phyloP scores from a whole-genome alignment of 2,113 vertebrate genomes.

The Charadrius vociferus region DNA sequence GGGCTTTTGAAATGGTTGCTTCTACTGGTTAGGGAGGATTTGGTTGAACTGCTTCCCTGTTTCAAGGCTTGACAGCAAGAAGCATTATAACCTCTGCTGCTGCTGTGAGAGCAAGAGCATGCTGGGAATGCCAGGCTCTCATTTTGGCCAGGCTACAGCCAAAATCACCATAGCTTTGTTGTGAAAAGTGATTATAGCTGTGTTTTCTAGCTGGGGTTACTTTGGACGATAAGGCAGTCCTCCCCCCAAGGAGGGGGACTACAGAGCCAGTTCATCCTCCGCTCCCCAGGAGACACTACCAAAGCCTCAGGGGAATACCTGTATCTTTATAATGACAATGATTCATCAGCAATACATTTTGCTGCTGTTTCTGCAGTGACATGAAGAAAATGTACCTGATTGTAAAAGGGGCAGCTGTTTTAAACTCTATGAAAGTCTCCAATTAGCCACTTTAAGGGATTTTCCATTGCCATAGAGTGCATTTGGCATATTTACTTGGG shows the following conservation, averaged over 20 bases:
- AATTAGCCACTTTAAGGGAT: background rate
- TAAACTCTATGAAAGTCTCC: background rate
- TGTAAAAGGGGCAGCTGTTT: background rate
- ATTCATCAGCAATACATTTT: background rate
- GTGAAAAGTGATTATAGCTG: background rate
- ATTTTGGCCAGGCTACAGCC: background rate
- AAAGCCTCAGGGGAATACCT: background rate
- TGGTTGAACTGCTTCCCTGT: background rate
- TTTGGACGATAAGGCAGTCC: background rate
- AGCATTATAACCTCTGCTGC: background rate
- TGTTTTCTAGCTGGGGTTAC: background rate
- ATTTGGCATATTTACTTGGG: background rate
- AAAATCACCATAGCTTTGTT: background rate
- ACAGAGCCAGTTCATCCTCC: background rate
- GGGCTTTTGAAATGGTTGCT: background rate
- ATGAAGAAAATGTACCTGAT: background rate
- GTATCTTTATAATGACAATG: background rate
- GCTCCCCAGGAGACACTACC: background rate
- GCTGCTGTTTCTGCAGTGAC: background rate
- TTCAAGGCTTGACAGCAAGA: background rate
- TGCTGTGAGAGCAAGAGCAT: background rate
- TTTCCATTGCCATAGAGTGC: background rate
- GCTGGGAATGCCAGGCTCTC: background rate
- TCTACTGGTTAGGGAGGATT: background rate
- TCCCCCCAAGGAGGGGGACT: too few species aligned